Base-by-base conservation (phyloP, 1,140 invertebrate species). In the Wasmannia auropunctata region DNA sequence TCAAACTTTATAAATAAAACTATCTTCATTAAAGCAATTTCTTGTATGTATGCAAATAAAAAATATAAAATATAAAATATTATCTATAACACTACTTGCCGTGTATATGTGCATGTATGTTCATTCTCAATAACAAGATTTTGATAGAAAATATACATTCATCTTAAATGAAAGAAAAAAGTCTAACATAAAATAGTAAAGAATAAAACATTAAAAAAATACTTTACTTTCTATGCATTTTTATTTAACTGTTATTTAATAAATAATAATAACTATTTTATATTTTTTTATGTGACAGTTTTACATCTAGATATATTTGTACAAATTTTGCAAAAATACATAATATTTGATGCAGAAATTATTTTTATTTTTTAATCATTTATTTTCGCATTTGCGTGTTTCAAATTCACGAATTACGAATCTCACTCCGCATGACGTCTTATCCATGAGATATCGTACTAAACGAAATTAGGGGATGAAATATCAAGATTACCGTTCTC, bases 1-100 rank as follows among this genome's bases (percentile, higher is more conserved):
- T 87, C 74, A 75, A 93, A 93, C 93, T 95, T 25, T 95, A 93
- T 94, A 95, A 95, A 95, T 95, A 95, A 95, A 95, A 92, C 88
- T 92, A 86, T 75, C 90, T 91, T 93, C 94, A 95, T 95, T 95
- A 95, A 95, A 92, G 93, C 86, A 88, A 88, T 92, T 92, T 93
- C 93, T 67, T 67, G 90, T 95, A 94, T 94, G 93, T 94, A 91
- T 86, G 90, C 86, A 92, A 94, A 94, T 94, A 94, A 92, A 92
- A 95, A 93, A 92, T 76, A 54, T 54, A 43, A 7, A 67, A 40
- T 40, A 25, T 3, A n/a, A n/a, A n/a, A n/a, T n/a, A n/a, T n/a
- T n/a, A n/a, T n/a, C n/a, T 25, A 4, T 43, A 67, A 67, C 7
- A 43, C 0, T 63, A 63, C 5, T 63, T 63, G 11, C 0, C 25